phyloP scores from a whole-genome alignment of 1,140 invertebrate species.

The Galendromus occidentalis region DNA sequence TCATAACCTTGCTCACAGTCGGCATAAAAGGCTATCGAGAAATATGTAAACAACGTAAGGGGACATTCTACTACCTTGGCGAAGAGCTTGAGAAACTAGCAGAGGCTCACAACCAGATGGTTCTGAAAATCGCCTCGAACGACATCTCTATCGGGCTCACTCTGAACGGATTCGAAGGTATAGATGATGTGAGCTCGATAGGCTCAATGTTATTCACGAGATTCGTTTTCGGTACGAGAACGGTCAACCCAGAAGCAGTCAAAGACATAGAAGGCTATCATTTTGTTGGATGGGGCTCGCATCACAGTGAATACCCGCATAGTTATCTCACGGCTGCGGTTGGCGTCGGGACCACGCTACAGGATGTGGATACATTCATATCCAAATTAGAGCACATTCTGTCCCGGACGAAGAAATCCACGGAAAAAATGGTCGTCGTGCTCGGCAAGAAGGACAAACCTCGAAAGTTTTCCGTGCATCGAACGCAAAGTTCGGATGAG shows the following conservation, averaged over 20 bases:
- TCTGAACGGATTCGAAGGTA: conserved; percentile 22
- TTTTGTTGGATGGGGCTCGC: conserved; percentile 45
- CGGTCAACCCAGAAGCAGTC: conserved; percentile 13
- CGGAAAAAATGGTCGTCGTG: not conserved
- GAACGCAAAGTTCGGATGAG: not conserved
- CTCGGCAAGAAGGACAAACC: not conserved
- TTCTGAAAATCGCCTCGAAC: conserved; percentile 46
- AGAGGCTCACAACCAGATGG: conserved; percentile 37
- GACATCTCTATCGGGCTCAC: conserved; percentile 48
- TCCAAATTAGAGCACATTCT: conserved; percentile 38
- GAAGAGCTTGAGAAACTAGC: conserved; percentile 39
- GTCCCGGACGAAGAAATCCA: conserved; percentile 15
- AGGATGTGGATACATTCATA: conserved; percentile 44
- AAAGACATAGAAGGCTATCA: conserved; percentile 37
- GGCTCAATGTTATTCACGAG: conserved; percentile 51
- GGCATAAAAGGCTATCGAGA: conserved; percentile 46
- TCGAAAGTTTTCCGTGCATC: not conserved
- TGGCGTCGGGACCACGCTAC: conserved; percentile 43
- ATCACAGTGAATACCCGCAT: conserved; percentile 38
- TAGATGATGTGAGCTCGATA: conserved; percentile 36
- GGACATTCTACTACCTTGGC: conserved; percentile 44
- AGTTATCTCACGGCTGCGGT: conserved; percentile 50
- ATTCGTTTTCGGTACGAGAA: conserved; percentile 45
- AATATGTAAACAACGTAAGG: conserved; percentile 41
- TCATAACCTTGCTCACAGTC: conserved; percentile 55